phyloP scores from a whole-genome alignment of 2,797 vertebrate genomes.

The Falco cherrug region DNA sequence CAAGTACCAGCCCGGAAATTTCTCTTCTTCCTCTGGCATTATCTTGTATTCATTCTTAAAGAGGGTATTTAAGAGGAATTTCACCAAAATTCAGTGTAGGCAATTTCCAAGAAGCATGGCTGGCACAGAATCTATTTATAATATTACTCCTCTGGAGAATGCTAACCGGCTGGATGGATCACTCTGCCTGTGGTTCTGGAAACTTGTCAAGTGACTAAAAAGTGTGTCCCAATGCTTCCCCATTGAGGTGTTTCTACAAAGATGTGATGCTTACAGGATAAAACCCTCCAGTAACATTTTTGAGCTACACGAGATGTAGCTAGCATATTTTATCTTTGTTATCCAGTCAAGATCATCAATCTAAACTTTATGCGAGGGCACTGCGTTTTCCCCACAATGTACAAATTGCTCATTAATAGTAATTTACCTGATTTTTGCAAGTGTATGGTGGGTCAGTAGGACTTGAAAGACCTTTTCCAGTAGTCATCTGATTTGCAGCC shows the following conservation, averaged over 20 bases:
- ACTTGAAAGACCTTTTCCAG: constrained; percentile 36
- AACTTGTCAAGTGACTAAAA: background rate
- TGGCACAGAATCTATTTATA: background rate
- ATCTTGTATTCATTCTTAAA: background rate
- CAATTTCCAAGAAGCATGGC: background rate
- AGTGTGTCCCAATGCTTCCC: background rate
- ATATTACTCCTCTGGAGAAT: background rate
- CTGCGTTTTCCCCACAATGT: background rate
- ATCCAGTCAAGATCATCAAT: background rate
- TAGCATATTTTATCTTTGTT: background rate
- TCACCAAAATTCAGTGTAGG: background rate
- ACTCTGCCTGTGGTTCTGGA: background rate
- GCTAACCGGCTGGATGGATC: background rate
- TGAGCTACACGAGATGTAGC: background rate
- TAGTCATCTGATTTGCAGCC: constrained; percentile 79
- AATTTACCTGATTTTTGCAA: constrained; percentile 73
- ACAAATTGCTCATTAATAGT: background rate
- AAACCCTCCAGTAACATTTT: background rate
- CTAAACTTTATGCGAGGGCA: background rate
- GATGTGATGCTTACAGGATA: background rate
- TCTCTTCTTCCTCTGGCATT: background rate
- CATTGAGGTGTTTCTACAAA: background rate
- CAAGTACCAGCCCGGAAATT: background rate
- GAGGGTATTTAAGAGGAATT: background rate
- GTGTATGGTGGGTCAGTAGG: background rate